phyloP scores from a whole-genome alignment of 2,888 invertebrate species.

The Monoplex corrugatus region DNA sequence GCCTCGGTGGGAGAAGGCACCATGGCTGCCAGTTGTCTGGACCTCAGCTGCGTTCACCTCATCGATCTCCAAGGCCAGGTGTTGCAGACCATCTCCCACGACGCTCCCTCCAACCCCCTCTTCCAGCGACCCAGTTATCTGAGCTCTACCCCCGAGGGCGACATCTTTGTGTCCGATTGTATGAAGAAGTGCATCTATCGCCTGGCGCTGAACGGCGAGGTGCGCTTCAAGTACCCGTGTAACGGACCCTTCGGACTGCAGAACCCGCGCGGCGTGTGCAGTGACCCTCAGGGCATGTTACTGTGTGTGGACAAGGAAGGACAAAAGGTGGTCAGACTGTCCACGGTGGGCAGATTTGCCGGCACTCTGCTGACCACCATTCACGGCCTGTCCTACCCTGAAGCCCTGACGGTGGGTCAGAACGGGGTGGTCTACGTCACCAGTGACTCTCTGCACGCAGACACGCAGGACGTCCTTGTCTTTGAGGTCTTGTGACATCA shows the following conservation, averaged over 20 bases:
- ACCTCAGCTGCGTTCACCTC: constrained; percentile 30
- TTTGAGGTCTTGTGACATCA: constrained; percentile 21
- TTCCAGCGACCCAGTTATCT: constrained; percentile 36
- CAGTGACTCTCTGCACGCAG: constrained; percentile 25
- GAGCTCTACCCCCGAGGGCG: not conserved
- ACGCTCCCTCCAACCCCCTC: constrained; percentile 25
- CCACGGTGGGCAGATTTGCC: constrained; percentile 34
- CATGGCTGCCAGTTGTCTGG: constrained; percentile 32
- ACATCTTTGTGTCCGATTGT: constrained; percentile 38
- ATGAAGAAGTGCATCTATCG: constrained; percentile 43
- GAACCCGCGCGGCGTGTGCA: constrained; percentile 35
- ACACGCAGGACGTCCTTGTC: constrained; percentile 36
- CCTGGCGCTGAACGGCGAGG: constrained; percentile 25
- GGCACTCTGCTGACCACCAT: constrained; percentile 37
- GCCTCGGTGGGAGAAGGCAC: constrained; percentile 5
- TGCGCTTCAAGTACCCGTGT: constrained; percentile 43
- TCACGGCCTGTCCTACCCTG: constrained; percentile 43
- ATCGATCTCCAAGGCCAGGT: constrained; percentile 36
- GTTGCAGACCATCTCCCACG: constrained; percentile 43
- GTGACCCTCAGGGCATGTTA: constrained; percentile 25
- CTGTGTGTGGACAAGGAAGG: constrained; percentile 45
- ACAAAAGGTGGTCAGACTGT: constrained; percentile 41
- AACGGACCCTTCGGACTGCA: constrained; percentile 41
- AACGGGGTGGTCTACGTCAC: constrained; percentile 42
- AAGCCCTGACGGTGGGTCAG: constrained; percentile 30